Conservation (phyloP, 35 echinoderm and acorn worm genomes). For the Heliocidaris erythrogramma region DNA sequence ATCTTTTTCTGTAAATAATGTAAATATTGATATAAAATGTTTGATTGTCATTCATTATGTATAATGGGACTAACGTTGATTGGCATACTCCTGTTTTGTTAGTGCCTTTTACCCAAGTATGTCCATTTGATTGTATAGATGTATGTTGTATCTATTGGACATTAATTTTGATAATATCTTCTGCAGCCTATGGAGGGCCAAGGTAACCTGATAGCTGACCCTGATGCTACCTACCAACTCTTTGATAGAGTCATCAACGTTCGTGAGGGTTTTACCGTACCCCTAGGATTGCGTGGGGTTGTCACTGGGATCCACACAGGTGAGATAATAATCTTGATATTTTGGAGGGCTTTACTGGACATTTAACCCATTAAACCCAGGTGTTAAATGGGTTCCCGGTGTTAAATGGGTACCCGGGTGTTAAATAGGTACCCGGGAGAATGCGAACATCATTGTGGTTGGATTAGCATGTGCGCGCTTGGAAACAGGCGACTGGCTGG, state of each 20-base stretch:
- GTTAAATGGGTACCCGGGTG: no score
- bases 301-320: constrained; percentile 91
- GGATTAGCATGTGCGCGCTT: no score
- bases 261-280: constrained; percentile 87
- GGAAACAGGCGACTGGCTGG: no score
- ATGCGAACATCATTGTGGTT: no score
- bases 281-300: constrained; percentile 79
- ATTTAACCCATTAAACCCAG: no score
- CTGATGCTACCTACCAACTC: constrained; percentile 68
- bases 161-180: not conserved
- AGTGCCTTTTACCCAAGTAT: not conserved
- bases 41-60: no score
- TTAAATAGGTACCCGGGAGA: no score
- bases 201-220: constrained; percentile 89
- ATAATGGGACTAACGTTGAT: not conserved
- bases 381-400: no score
- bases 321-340: not conserved
- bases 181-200: constrained; percentile 80
- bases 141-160: not conserved
- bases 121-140: not conserved
- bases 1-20: no score
- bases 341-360: no score
- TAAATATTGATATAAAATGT: no score
- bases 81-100: not conserved
- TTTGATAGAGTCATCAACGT: constrained; percentile 95